Base-by-base conservation (phyloP, 2,888 invertebrate species). In the Platerodrilus igneus region DNA sequence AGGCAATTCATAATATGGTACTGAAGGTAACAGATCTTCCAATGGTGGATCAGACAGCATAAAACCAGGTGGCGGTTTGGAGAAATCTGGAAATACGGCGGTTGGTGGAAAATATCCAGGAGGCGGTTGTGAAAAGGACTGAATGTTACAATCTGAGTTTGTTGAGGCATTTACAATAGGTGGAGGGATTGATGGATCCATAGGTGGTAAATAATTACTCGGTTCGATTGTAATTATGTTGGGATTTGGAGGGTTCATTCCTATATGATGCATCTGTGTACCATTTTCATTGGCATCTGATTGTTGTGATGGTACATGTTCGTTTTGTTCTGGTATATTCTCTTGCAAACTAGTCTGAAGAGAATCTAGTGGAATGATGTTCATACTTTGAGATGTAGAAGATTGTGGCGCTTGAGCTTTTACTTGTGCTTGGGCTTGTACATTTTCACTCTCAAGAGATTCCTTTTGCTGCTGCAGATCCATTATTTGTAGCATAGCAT, bases 1-100 rank as follows among this genome's bases (percentile, higher is more conserved):
- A 2, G 99, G 97, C 48, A 97, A 74, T 64, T 97, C 96, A 66
- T 87, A 97, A 67, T 97, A 99, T 31, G 96, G 94, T 55, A 90
- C 86, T 15, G 87, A 84, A 15, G 95, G 95, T 71, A 89, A 81
- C 49, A 89, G 70, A 46, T 89, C 88, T 55, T 88, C 86, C 33
- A 69, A 66, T 22, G 68, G 61, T 83, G 11, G 88, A 86, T 49
- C 46, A 2, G 47, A 48, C 2, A 41, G 25, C 2, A 62, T 75
- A 61, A 86, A 90, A 17, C 88, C 88, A 3, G 91, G 90, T 0
- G 91, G 91, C 0, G 91, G 91, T 62, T 86, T 85, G 13, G 86
- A 86, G 50, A 91, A 77, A 69, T 91, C 90, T 21, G 90, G 90
- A 63, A 79, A 81, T 56, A 57, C 68, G 60, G 78, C 69, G 47